Base-by-base conservation (phyloP, 2,888 invertebrate genomes). In the Tachina grossa region DNA sequence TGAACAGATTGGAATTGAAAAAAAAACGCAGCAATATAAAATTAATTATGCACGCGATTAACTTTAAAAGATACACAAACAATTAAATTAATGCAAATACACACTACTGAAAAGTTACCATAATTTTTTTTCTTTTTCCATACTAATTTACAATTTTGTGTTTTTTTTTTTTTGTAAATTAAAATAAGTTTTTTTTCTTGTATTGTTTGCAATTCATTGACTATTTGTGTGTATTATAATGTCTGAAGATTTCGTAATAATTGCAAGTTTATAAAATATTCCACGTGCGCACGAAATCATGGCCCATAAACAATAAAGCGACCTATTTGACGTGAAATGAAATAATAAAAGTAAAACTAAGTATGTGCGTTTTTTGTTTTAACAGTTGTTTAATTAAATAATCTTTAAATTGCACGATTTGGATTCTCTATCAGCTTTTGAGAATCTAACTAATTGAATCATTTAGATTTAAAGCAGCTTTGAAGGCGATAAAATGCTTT, bases 21-120 rank as follows among this genome's bases (percentile, higher is more conserved):
- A 51, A 22, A 55, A 71, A 66, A 39, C 13, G 41, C 9, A 47
- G 16, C 0, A 45, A 69, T 61, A 53, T 41, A 49, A 74, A 81
- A 75, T 81, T 68, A 75, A 81, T 81, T 81, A 74, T 81, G 75
- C 81, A 81, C 66, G 81, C 81, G 59, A 81, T 81, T 81, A 68
- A 74, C 51, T 59, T 68, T 51, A 51, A 51, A 61, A 81, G 74
- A 61, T 61, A 81, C 74, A 81, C 74, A 81, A 31, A 74, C 65
- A 74, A 75, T 75, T 81, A 79, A 63, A 47, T 45, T 61, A 71
- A 61, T 71, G 39, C 51, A 19, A 66, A 55, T 66, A 31, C 4
- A 4, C 2, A 31, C 31, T 31, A 49, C 11, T 31, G 39, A 79
- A 3, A 10, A 63, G 55, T 72, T 47, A 79, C 71, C 71, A 72